Conservation (phyloP, 2,797 vertebrate species). For the Sebastes taczanowskii region DNA sequence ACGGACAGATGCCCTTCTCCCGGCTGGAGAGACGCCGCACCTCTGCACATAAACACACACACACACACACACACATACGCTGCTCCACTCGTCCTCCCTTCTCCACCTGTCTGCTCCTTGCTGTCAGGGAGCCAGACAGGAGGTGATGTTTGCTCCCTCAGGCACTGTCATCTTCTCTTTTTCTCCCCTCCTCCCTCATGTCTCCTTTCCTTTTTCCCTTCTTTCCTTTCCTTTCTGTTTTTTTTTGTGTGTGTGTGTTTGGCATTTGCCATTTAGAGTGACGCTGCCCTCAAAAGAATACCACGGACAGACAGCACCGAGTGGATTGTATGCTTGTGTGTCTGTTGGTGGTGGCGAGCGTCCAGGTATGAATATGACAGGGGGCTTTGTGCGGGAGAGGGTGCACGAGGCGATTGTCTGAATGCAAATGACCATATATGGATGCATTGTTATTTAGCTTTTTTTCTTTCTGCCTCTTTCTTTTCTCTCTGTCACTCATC, state of each 20-base stretch:
- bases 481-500: conserved; percentile 45
- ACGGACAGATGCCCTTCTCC: conserved; percentile 78
- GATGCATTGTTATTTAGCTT: conserved; percentile 62
- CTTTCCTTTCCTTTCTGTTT: conserved; percentile 3
- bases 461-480: conserved; percentile 30
- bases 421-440: conserved; percentile 70
- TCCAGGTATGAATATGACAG: conserved; percentile 74
- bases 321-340: conserved; percentile 33
- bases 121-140: conserved; percentile 79
- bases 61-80: conserved; percentile 6
- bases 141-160: conserved; percentile 76
- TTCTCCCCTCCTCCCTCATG: conserved; percentile 21
- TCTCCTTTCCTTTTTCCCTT: conserved; percentile 13
- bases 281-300: conserved; percentile 43
- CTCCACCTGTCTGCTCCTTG: conserved; percentile 78
- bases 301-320: conserved; percentile 45
- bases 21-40: conserved; percentile 47
- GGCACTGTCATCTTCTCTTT: conserved; percentile 69
- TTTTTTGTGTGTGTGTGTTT: conserved; percentile 14
- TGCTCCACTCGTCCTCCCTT: conserved; percentile 36
- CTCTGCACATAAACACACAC: background rate
- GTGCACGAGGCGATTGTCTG: conserved; percentile 56
- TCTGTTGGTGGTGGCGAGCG: conserved; percentile 53
- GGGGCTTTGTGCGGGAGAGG: conserved; percentile 59
- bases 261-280: conserved; percentile 77